A percentile compares a stretch with the other conserved stretches of the same genome.
phyloP scores from a whole-genome alignment of 2,113 vertebrate species.

The Thalassarche chlororhynchos region DNA sequence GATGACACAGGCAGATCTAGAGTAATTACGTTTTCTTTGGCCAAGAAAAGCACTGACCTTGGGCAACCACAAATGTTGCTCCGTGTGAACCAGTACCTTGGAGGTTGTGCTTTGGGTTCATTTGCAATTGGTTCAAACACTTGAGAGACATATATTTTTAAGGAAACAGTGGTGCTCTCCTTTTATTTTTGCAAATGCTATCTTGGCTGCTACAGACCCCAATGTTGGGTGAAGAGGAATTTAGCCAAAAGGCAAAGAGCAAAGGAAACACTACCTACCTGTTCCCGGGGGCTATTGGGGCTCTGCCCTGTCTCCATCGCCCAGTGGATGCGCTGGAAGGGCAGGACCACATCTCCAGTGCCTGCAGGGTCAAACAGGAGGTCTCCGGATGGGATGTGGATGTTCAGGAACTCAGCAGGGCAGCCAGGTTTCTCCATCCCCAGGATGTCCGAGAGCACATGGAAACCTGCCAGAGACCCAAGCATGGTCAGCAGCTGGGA shows the following conservation, averaged over 20 bases:
- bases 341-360: conserved; percentile 79
- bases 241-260: rapidly evolving
- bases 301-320: conserved; percentile 82
- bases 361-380: conserved; percentile 78
- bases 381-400: conserved; percentile 83
- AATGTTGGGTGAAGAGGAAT: not conserved
- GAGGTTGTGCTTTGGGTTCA: not conserved
- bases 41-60: not conserved
- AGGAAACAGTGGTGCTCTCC: rapidly evolving
- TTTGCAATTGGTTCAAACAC: not conserved
- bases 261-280: conserved; percentile 30
- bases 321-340: conserved; percentile 88
- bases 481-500: not conserved
- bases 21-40: not conserved
- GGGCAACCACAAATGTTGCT: not conserved
- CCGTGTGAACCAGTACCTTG: not conserved
- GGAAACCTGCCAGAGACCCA: conserved; percentile 75
- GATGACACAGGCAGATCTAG: not conserved
- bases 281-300: conserved; percentile 89
- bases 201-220: not conserved
- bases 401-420: conserved; percentile 91
- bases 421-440: conserved; percentile 71
- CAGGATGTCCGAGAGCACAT: conserved; percentile 77
- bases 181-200: not conserved
- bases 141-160: not conserved